A percentile compares a stretch with the other conserved stretches of the same genome.
These are phyloP conservation scores for Pseudotriccus pelzelni DNA, from an alignment of 2,797 vertebrate species.

Conservation along the genomic window DNA sequence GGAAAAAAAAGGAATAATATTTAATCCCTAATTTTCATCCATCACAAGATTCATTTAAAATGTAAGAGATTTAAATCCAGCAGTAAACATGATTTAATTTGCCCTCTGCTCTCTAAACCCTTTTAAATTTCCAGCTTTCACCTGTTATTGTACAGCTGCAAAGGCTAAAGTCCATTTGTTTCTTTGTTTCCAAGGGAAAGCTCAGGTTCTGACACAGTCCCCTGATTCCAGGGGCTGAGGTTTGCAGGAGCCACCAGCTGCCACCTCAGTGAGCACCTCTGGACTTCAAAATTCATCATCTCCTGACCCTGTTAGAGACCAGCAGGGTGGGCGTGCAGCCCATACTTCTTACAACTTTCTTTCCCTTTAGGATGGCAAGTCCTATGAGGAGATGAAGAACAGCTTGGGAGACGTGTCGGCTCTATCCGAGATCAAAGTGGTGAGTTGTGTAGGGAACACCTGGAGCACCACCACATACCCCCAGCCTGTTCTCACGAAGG, in stretches of 20 bases:
- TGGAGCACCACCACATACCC: rapidly evolving
- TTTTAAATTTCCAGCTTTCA: neutral
- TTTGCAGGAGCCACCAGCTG: neutral
- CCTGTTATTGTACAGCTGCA: neutral
- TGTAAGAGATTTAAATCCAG: neutral
- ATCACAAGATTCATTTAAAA: neutral
- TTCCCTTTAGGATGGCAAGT: conserved; percentile 80
- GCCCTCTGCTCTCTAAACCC: neutral
- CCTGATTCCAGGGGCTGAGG: neutral
- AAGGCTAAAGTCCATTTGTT: neutral
- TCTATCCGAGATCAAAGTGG: conserved; percentile 83
- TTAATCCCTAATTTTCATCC: neutral
- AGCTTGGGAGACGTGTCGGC: conserved; percentile 76
- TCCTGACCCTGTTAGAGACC: neutral
- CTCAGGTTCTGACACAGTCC: neutral
- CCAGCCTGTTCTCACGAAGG: rapidly evolving
- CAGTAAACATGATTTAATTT: neutral
- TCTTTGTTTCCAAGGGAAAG: neutral
- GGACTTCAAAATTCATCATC: neutral
- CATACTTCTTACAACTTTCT: neutral
- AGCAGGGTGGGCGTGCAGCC: neutral
- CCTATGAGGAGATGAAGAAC: conserved; percentile 85
- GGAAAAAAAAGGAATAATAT: neutral
- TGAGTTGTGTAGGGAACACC: conserved; percentile 73
- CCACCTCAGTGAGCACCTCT: neutral